phyloP scores from a whole-genome alignment of 2,113 vertebrate genomes.

The Leucopternis melanops region DNA sequence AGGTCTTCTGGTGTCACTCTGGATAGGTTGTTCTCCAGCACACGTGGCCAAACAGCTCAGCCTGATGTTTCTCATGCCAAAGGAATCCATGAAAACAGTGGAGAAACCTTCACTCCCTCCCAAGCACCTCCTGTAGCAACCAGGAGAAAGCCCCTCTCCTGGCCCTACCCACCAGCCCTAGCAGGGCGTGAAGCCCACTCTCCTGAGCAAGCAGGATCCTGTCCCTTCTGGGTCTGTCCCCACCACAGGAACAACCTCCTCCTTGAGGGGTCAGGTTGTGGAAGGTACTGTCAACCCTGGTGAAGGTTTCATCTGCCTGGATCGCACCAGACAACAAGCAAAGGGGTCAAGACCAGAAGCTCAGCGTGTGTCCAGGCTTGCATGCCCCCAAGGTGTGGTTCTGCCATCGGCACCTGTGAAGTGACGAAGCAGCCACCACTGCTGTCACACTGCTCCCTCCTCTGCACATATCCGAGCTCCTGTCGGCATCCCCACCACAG shows the following conservation, averaged over 20 bases:
- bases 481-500: neutral
- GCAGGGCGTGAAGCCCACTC: neutral
- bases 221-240: neutral
- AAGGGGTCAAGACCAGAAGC: neutral
- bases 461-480: neutral
- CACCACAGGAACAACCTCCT: neutral
- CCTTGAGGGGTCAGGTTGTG: neutral
- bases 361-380: accelerated
- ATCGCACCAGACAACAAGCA: neutral
- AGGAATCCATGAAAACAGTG: neutral
- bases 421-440: neutral
- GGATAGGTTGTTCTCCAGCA: neutral
- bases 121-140: neutral
- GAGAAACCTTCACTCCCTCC: neutral
- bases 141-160: neutral
- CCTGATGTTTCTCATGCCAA: neutral
- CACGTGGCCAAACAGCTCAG: neutral
- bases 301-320: neutral
- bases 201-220: neutral
- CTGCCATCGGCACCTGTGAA: accelerated
- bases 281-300: neutral
- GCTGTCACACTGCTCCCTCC: neutral
- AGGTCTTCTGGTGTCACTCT: neutral
- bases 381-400: accelerated
- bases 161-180: neutral